phyloP scores from a whole-genome alignment of 2,113 vertebrate genomes.

The Falco punctatus region DNA sequence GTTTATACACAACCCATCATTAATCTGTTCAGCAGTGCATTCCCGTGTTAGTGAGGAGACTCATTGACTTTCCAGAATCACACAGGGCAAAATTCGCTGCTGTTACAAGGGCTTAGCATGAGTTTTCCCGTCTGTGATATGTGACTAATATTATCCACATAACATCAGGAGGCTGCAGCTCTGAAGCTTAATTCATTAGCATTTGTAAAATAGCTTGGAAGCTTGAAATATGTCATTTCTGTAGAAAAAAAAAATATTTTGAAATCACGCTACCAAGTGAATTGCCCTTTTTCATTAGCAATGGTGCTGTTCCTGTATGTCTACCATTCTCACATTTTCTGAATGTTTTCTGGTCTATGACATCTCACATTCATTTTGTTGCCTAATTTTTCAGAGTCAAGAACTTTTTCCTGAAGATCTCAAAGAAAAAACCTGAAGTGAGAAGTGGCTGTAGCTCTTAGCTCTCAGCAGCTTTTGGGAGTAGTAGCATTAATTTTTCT shows the following conservation, averaged over 20 bases:
- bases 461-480: not conserved
- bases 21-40: slow-evolving; percentile 37
- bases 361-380: not conserved
- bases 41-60: not conserved
- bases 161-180: not conserved
- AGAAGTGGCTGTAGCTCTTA: not conserved
- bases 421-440: not conserved
- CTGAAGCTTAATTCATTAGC: not conserved
- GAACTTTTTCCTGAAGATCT: not conserved
- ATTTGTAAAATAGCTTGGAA: not conserved
- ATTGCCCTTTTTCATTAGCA: not conserved
- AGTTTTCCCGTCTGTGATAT: slow-evolving; percentile 26
- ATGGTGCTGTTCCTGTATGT: not conserved
- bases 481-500: not conserved
- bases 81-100: slow-evolving; percentile 30
- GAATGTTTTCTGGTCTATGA: not conserved
- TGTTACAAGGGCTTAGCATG: not conserved
- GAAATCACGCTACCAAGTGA: not conserved
- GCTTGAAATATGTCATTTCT: not conserved
- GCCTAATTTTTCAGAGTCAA: not conserved
- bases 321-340: not conserved
- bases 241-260: not conserved
- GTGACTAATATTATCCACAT: slow-evolving; percentile 1
- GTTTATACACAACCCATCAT: slow-evolving; percentile 60
- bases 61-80: slow-evolving; percentile 54